These are phyloP conservation scores for Sthenelais limicola DNA, from an alignment of 2,888 invertebrate genomes.

Conservation along the genomic window DNA sequence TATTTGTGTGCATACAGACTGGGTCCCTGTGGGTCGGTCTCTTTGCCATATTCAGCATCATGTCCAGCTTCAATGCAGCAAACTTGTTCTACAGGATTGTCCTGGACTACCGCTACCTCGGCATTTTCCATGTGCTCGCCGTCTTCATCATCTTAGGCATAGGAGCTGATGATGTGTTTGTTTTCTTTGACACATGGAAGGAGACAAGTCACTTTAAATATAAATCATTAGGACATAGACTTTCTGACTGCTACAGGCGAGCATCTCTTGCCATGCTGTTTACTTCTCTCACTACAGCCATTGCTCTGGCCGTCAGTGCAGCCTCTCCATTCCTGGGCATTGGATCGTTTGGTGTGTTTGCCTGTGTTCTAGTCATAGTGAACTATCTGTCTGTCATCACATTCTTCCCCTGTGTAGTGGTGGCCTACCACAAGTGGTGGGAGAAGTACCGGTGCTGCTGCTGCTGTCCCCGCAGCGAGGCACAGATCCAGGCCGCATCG, in stretches of 20 bases:
- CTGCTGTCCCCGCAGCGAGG: slow-evolving; percentile 38
- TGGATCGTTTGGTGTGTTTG: slow-evolving; percentile 63
- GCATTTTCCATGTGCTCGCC: slow-evolving; percentile 67
- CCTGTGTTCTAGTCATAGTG: slow-evolving; percentile 61
- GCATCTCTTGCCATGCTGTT: slow-evolving; percentile 65
- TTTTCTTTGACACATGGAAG: slow-evolving; percentile 68
- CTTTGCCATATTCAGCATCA: slow-evolving; percentile 49
- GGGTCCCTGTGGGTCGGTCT: slow-evolving; percentile 51
- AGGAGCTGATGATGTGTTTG: slow-evolving; percentile 69
- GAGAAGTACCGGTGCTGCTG: slow-evolving; percentile 52
- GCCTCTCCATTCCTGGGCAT: slow-evolving; percentile 63
- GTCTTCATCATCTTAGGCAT: slow-evolving; percentile 69
- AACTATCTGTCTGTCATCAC: slow-evolving; percentile 68
- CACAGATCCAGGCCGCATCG: background rate
- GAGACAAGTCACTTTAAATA: slow-evolving; percentile 55
- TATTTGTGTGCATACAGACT: slow-evolving; percentile 54
- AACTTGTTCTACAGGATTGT: slow-evolving; percentile 53
- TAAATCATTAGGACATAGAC: slow-evolving; percentile 55
- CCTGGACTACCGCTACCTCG: slow-evolving; percentile 55
- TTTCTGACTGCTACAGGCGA: slow-evolving; percentile 62
- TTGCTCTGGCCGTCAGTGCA: slow-evolving; percentile 65
- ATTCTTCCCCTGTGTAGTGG: slow-evolving; percentile 65
- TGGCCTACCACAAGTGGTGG: slow-evolving; percentile 53
- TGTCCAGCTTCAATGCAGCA: slow-evolving; percentile 51
- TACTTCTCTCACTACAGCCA: slow-evolving; percentile 66